Evolutionary conservation across 2,888 invertebrate species (phyloP).

Genomic region (Agrochola lota): DNA sequence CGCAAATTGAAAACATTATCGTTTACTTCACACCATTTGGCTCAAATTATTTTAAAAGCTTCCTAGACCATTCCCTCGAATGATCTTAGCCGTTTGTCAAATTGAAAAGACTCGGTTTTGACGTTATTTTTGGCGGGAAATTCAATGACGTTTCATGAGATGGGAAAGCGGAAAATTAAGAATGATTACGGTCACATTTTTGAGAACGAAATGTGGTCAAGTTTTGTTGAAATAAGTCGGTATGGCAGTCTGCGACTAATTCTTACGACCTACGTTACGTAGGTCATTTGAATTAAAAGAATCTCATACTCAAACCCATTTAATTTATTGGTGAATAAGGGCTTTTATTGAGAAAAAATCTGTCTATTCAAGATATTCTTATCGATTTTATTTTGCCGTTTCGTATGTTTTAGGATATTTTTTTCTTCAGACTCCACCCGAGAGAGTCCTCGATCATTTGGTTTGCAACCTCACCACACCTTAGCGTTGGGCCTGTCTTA

Average conservation of each 20-base stretch:
- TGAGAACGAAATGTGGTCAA: not conserved
- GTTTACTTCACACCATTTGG: slow-evolving; percentile 44
- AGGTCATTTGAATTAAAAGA: not conserved
- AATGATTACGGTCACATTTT: slow-evolving; percentile 14
- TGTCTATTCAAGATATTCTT: not conserved
- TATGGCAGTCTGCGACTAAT: not conserved
- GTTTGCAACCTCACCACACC: not conserved
- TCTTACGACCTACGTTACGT: not conserved
- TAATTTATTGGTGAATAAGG: not conserved
- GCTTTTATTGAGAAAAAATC: not conserved
- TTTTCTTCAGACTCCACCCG: not conserved
- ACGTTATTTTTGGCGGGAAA: slow-evolving; percentile 18
- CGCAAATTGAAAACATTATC: slow-evolving; percentile 52
- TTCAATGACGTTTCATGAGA: slow-evolving; percentile 2
- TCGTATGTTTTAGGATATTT: no score
- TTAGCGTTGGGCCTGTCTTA: not conserved
- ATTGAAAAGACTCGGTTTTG: slow-evolving; percentile 21
- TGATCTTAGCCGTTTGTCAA: slow-evolving; percentile 44
- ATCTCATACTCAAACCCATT: not conserved
- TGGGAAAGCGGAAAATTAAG: not conserved
- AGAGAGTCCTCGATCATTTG: not conserved
- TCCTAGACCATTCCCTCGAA: slow-evolving; percentile 17
- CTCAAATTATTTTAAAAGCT: slow-evolving; percentile 58
- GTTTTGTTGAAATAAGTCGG: not conserved
- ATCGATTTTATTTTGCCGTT: not conserved